Evolutionary conservation across 2,113 vertebrate species (phyloP), one percentile per base, ranked within the genome.

Genomic region (Hirundichthys speculiger): DNA sequence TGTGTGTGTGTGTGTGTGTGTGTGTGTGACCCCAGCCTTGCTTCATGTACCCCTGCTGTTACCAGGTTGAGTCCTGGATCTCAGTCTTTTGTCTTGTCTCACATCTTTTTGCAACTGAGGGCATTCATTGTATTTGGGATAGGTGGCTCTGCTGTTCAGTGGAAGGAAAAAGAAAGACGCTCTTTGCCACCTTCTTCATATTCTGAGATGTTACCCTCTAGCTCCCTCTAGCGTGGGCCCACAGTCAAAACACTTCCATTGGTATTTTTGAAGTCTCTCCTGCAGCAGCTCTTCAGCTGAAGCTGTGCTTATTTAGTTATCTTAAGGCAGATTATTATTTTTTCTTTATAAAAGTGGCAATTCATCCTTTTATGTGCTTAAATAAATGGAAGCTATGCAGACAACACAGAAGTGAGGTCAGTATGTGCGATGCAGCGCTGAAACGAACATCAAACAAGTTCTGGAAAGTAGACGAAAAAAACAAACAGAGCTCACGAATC

Each of bases 201-300:
- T 46, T 19, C 18, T 34, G 27, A 25, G 56, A 39, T 48, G 38
- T 53, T 47, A 10, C 69, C 18, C 51, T 25, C 57, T 6, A 75
- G 70, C 72, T 46, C 75, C 88, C 82, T 73, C 89, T 86, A 75
- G 85, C 73, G 89, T 40, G 11, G 30, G 9, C 6, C 30, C 11
- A 16, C 30, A 64, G 13, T 1, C 3, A 0, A 8, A 43, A 19
- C 30, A 21, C 0, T 18, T 45, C 0, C 16, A 5, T 21, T 34
- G 3, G 11, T 2, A 13, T 19, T 49, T 11, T 71, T 59, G 16
- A 13, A 41, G 20, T 50, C 15, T 24, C 21, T 42, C 30, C 30
- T 34, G 6, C 30, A 34, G 30, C 41, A n/a, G n/a, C 4, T 12
- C 16, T 14, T 7, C 34, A 39, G 24, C 30, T 34, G 15, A n/a